Percentiles rank a stretch among this genome's conserved stretches.
Evolutionary conservation across 2,797 vertebrate genomes (phyloP).

Genomic region (Mustela erminea): DNA sequence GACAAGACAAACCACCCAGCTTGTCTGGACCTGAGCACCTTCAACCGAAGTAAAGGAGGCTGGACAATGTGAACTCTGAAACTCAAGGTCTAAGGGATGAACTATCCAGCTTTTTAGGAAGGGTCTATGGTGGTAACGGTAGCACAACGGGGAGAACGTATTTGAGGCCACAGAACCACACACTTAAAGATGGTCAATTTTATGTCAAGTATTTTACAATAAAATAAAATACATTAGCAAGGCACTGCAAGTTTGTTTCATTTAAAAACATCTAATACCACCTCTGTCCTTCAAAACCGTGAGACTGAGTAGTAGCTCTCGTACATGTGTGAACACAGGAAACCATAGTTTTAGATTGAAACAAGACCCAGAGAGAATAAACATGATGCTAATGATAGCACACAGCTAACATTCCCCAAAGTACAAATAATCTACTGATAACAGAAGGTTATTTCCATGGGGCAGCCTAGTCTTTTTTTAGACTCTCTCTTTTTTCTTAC

Average conservation of each 20-base stretch:
- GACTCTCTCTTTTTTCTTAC: not conserved
- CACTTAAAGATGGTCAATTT: not conserved
- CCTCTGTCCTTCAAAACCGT: not conserved
- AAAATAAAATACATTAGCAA: not conserved
- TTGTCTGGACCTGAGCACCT: not conserved
- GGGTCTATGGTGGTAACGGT: not conserved
- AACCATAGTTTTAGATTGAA: not conserved
- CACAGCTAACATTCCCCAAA: not conserved
- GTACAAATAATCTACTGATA: not conserved
- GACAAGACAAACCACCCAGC: not conserved
- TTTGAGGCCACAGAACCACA: not conserved
- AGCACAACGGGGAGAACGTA: not conserved
- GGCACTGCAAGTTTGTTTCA: not conserved
- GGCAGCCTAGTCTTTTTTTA: not conserved
- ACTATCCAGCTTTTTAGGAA: not conserved
- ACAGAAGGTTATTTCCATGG: not conserved
- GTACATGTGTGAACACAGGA: not conserved
- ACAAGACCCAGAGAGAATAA: not conserved
- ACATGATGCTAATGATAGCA: too few relatives aligned
- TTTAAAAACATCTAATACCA: not conserved
- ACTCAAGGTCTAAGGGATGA: not conserved
- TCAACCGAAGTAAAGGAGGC: not conserved
- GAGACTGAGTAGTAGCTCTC: not conserved
- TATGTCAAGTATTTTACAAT: not conserved
- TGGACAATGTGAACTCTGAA: not conserved